These are phyloP conservation scores for Meganola albula DNA, from an alignment of 2,888 invertebrate species.

Conservation along the genomic window DNA sequence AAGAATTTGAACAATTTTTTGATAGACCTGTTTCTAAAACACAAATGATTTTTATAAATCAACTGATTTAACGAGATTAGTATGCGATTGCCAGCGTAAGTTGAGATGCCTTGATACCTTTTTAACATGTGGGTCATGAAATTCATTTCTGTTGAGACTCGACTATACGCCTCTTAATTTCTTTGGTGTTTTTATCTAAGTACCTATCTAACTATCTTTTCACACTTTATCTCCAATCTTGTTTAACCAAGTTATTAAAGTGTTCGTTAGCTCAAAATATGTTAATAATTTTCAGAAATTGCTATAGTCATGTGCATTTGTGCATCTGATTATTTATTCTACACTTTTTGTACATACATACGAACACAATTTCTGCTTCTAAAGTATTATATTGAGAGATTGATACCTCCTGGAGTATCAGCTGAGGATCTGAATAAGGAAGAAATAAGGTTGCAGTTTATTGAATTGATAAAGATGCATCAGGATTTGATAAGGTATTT, in stretches of 20 bases:
- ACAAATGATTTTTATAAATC: too few relatives aligned
- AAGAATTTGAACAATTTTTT: too few relatives aligned
- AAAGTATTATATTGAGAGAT: constrained; percentile 30
- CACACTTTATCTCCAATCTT: too few relatives aligned
- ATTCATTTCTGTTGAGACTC: too few relatives aligned
- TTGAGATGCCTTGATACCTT: too few relatives aligned
- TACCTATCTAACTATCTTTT: too few relatives aligned
- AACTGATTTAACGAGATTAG: too few relatives aligned
- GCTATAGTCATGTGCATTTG: constrained; percentile 31
- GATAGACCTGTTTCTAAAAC: not conserved
- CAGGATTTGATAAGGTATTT: constrained; percentile 43
- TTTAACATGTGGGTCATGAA: too few relatives aligned
- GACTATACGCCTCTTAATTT: too few relatives aligned
- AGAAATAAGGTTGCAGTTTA: constrained; percentile 28
- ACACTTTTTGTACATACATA: constrained; percentile 43
- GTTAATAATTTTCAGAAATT: constrained; percentile 37
- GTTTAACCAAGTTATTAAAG: too few relatives aligned
- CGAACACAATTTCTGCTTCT: constrained; percentile 46
- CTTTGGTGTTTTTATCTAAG: not conserved
- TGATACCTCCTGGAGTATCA: constrained; percentile 22
- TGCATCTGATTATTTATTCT: constrained; percentile 42
- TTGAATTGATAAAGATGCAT: constrained; percentile 41
- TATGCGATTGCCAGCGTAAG: too few relatives aligned
- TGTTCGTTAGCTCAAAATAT: too few relatives aligned
- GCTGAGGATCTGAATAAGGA: constrained; percentile 17